Percentiles rank a stretch among this genome's conserved stretches.
phyloP scores from a whole-genome alignment of 2,888 invertebrate genomes.

The Chrysolina haemoptera region DNA sequence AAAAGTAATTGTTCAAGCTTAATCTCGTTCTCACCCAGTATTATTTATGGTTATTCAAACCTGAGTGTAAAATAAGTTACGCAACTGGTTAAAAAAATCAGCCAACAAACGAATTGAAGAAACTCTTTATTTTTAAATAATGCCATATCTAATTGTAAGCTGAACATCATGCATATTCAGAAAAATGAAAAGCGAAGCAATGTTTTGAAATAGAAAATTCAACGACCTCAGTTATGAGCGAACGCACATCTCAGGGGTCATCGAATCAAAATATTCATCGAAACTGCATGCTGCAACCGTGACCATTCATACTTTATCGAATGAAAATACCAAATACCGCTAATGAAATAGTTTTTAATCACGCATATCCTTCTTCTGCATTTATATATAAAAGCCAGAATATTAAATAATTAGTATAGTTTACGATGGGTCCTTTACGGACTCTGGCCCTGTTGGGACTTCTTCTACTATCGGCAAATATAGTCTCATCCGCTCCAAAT shows the following conservation, averaged over 20 bases:
- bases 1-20: too few species aligned
- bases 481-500: slow-evolving; percentile 40
- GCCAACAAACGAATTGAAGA: too few species aligned
- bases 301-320: slow-evolving; percentile 22
- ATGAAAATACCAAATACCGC: slow-evolving; percentile 28
- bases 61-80: too few species aligned
- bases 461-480: slow-evolving; percentile 18
- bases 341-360: neutral
- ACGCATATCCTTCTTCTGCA: slow-evolving; percentile 17
- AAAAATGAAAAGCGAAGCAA: too few species aligned
- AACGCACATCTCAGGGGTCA: slow-evolving; percentile 29
- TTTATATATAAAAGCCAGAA: slow-evolving; percentile 25
- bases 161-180: too few species aligned
- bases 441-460: slow-evolving; percentile 33
- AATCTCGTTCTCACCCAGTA: too few species aligned
- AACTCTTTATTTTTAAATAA: too few species aligned
- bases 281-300: slow-evolving; percentile 27
- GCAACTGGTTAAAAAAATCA: too few species aligned
- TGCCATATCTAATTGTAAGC: too few species aligned
- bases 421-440: slow-evolving; percentile 35
- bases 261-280: slow-evolving; percentile 28
- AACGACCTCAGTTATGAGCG: neutral
- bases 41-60: too few species aligned
- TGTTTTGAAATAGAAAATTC: neutral
- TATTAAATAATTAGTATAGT: neutral